Evolutionary conservation across 2,888 invertebrate genomes (phyloP), one percentile per base, ranked within the genome.

Genomic region (Steinernema scapterisci): DNA sequence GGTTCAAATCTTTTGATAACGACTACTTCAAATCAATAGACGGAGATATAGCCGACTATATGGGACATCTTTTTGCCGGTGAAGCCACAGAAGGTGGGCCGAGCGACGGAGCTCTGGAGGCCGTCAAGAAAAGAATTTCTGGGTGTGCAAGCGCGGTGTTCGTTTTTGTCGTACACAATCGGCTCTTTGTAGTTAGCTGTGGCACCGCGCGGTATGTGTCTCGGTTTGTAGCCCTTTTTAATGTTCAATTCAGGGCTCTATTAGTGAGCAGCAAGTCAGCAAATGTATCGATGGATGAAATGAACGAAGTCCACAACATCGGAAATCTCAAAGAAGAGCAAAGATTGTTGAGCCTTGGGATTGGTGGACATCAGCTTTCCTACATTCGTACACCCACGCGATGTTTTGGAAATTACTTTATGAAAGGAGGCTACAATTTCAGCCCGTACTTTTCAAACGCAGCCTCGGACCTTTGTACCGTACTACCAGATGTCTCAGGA

Each of bases 11-110:
- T n/a, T 19, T 70, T 9, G 70, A 70, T 2, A 7, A 43, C 38
- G n/a, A 19, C 9, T 70, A 70, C 23, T 70, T 70, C 44, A 38
- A 44, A 7, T 70, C 70, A 2, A 70, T 70, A 31, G 70, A 38
- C 43, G 70, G 43, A 7, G 25, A 54, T 27, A 25, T 54, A 7
- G 54, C 54, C 5, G 54, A 21, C 7, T 54, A 7, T n/a, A 38
- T 19, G n/a, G 2, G 43, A 7, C 70, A 70, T 13, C 6, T 44
- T n/a, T 13, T n/a, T 38, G 19, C n/a, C 27, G 19, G 11, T 25
- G 27, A 44, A 70, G 43, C 44, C 21, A 2, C 43, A 43, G 38
- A 70, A 70, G 21, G 19, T 16, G 6, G 3, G 70, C 43, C 16
- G 31, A 13, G 13, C n/a, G n/a, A n/a, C n/a, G n/a, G n/a, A n/a